Base-by-base conservation (phyloP, 2,888 invertebrate species). In the Hyalella azteca region DNA sequence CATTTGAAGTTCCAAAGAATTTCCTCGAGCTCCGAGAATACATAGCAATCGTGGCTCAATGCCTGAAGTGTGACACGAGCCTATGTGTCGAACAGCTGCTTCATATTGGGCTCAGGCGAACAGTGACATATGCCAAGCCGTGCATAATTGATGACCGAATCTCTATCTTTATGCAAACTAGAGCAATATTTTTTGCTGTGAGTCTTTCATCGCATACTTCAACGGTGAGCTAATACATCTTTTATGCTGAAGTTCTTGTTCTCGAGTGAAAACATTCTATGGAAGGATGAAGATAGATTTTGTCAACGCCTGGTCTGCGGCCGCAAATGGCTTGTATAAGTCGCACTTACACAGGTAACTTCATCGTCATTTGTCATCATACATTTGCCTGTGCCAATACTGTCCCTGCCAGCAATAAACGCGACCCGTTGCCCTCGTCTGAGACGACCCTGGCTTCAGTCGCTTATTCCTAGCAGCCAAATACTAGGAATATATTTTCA, bases 401-500 rank as follows among this genome's bases (percentile, higher is more conserved):
- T 5, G n/a, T 29, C 29, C 5, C 13, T 11, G 54, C 29, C 7
- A 36, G 13, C 7, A 66, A 66, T 66, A 66, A 66, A 36, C 36
- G 19, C 36, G n/a, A 3, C 4, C n/a, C 13, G 11, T 19, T 36
- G 66, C 13, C 54, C 66, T 66, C 36, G 66, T 9, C 4, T 66
- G 26, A 26, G 54, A n/a, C n/a, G n/a, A 54, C 39, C 39, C 66
- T 5, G 15, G 29, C n/a, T n/a, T n/a, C 9, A 66, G 66, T 36
- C 36, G 66, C 36, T 66, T 7, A 66, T 66, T 36, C 39, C 36
- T n/a, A 36, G 66, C 29, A 29, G 29, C 66, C 66, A 36, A 66
- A 66, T 36, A 66, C 66, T 29, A 36, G 66, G 66, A 32, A 66
- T 66, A 66, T 66, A 66, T 66, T 66, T 66, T 66, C 66, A 66